These are phyloP conservation scores for Thyatira batis DNA, from an alignment of 2,888 invertebrate species.

Conservation along the genomic window DNA sequence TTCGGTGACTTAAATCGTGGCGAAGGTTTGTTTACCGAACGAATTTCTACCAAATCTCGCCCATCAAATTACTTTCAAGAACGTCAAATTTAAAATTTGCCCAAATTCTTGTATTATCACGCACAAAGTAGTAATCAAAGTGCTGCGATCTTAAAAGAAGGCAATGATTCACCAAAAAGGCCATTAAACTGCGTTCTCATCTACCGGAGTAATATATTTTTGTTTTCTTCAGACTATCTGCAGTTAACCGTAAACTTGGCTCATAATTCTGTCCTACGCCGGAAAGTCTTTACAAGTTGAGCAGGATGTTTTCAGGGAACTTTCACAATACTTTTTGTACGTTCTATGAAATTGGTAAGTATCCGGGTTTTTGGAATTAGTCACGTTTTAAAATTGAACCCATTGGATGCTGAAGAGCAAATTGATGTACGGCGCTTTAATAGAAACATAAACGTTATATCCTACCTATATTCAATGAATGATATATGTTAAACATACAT, in stretches of 20 bases:
- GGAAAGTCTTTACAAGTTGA: conserved; percentile 66
- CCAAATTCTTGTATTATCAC: not conserved
- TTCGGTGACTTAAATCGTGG: too few relatives aligned
- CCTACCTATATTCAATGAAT: too few relatives aligned
- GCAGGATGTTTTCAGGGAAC: conserved; percentile 58
- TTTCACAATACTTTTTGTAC: conserved; percentile 53
- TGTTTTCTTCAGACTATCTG: conserved; percentile 43
- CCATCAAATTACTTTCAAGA: not conserved
- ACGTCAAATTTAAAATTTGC: not conserved
- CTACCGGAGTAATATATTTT: conserved; percentile 33
- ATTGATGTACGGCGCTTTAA: too few relatives aligned
- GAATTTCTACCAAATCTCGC: not conserved
- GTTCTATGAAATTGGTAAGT: conserved; percentile 36
- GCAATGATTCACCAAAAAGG: not conserved
- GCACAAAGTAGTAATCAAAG: not conserved
- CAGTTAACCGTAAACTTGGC: conserved; percentile 54
- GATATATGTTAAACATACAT: too few relatives aligned
- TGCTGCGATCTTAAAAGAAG: not conserved
- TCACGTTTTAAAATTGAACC: conserved; percentile 22
- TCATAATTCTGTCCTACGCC: conserved; percentile 62
- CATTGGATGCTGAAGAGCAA: too few relatives aligned
- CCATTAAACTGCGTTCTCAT: not conserved
- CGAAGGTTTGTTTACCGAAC: too few relatives aligned
- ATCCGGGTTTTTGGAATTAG: conserved; percentile 10
- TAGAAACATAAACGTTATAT: too few relatives aligned